Percentiles rank a stretch among this genome's conserved stretches.
Conservation (phyloP, 2,797 vertebrate species). For the Lacerta viridis region DNA sequence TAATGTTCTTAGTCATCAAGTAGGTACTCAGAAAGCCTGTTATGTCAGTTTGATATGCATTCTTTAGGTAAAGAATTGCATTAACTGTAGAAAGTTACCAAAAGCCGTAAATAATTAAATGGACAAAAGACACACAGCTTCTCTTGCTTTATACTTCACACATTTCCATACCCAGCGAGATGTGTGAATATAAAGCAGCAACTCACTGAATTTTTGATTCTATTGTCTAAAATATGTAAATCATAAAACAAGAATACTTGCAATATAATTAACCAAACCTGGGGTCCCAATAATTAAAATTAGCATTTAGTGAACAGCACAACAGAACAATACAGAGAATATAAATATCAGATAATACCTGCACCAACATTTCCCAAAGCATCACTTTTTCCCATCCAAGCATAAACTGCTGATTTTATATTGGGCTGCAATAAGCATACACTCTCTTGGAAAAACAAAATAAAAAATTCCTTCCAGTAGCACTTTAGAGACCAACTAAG, state of each 20-base stretch:
- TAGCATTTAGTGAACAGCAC: not conserved
- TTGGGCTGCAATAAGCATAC: not conserved
- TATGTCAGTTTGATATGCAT: conserved; percentile 45
- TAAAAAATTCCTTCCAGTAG: too few relatives aligned
- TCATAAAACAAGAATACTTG: not conserved
- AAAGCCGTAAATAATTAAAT: conserved; percentile 42
- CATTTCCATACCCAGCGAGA: not conserved
- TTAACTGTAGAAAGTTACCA: conserved; percentile 33
- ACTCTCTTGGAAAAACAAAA: not conserved
- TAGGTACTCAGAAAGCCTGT: conserved; percentile 46
- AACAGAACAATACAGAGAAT: not conserved
- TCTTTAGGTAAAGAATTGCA: conserved; percentile 41
- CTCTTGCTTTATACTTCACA: not conserved
- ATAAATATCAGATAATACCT: not conserved
- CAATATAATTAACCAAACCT: not conserved
- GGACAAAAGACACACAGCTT: conserved; percentile 41
- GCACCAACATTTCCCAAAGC: not conserved
- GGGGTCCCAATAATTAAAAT: not conserved
- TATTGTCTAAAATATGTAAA: not conserved
- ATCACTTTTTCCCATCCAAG: not conserved
- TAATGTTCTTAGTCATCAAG: conserved; percentile 43
- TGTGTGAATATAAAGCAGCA: not conserved
- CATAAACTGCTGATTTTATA: not conserved
- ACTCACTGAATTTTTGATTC: not conserved
- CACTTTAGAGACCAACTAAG: too few relatives aligned